Evolutionary conservation across 2,888 invertebrate species (phyloP).

Genomic region (Andricus quercusramuli): DNA sequence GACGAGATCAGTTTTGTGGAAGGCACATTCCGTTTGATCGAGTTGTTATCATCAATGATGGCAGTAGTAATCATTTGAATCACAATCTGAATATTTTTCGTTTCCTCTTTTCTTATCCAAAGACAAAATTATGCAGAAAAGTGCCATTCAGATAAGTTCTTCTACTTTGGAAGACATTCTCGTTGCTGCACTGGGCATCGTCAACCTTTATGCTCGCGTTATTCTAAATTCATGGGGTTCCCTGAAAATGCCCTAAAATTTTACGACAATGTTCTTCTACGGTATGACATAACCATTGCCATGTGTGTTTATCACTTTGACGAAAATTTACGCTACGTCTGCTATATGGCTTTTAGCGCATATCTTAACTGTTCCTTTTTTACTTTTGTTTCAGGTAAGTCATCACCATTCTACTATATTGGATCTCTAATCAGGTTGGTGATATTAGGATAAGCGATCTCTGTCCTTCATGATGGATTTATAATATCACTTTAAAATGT

Average conservation of each 20-base stretch:
- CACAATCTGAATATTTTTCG: neutral
- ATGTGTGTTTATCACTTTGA: slow-evolving; percentile 56
- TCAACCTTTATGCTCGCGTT: slow-evolving; percentile 55
- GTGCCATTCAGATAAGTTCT: slow-evolving; percentile 29
- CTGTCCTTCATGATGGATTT: neutral
- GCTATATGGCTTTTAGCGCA: slow-evolving; percentile 53
- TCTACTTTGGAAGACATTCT: slow-evolving; percentile 14
- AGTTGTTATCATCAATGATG: neutral
- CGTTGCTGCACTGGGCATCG: slow-evolving; percentile 45
- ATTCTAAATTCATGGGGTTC: slow-evolving; percentile 61
- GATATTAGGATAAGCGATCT: slow-evolving; percentile 35
- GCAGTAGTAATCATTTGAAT: slow-evolving; percentile 5
- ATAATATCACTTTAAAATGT: neutral
- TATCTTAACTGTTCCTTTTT: slow-evolving; percentile 51
- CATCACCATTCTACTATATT: slow-evolving; percentile 41
- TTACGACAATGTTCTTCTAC: slow-evolving; percentile 61
- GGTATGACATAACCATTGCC: slow-evolving; percentile 57
- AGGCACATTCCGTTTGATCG: neutral
- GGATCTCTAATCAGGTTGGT: slow-evolving; percentile 41
- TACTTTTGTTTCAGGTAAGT: slow-evolving; percentile 63
- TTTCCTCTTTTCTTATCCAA: neutral
- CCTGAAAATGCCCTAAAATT: slow-evolving; percentile 60
- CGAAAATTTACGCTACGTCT: slow-evolving; percentile 52
- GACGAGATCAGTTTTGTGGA: neutral
- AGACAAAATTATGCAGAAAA: slow-evolving; percentile 24